A percentile compares a stretch with the other conserved stretches of the same genome.
phyloP scores from a whole-genome alignment of 2,113 vertebrate genomes.

The Alethe diademata region DNA sequence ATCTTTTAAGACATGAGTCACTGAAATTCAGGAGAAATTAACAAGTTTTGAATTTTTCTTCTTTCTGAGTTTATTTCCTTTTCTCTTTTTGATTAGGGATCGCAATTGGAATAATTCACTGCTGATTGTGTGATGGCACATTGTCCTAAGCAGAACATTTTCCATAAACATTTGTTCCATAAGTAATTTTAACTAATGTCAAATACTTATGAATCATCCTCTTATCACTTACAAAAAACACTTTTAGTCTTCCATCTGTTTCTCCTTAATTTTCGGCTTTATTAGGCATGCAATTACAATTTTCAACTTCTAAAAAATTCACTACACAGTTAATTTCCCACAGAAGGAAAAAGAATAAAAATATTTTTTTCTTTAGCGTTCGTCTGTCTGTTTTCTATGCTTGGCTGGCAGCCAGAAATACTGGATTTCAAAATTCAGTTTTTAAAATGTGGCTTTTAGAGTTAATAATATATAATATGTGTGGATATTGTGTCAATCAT shows the following conservation, averaged over 20 bases:
- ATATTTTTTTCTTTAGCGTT: conserved; percentile 33
- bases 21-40: not conserved
- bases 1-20: not conserved
- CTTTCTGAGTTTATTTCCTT: not conserved
- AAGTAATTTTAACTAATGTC: conserved; percentile 51
- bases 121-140: not conserved
- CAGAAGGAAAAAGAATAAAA: conserved; percentile 50
- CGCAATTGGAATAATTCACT: not conserved
- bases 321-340: not conserved
- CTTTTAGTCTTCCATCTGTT: conserved; percentile 48
- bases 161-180: conserved; percentile 31
- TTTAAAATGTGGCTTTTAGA: not conserved
- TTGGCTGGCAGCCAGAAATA: not conserved
- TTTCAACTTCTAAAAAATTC: conserved; percentile 51
- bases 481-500: not conserved
- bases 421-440: not conserved
- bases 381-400: not conserved
- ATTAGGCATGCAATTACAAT: conserved; percentile 46
- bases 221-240: conserved; percentile 13
- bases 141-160: conserved; percentile 24
- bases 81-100: not conserved
- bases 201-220: conserved; percentile 58
- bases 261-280: conserved; percentile 54
- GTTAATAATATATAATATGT: not conserved
- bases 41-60: not conserved